phyloP scores from a whole-genome alignment of 2,113 vertebrate genomes.

The Choloepus hoffmanni region DNA sequence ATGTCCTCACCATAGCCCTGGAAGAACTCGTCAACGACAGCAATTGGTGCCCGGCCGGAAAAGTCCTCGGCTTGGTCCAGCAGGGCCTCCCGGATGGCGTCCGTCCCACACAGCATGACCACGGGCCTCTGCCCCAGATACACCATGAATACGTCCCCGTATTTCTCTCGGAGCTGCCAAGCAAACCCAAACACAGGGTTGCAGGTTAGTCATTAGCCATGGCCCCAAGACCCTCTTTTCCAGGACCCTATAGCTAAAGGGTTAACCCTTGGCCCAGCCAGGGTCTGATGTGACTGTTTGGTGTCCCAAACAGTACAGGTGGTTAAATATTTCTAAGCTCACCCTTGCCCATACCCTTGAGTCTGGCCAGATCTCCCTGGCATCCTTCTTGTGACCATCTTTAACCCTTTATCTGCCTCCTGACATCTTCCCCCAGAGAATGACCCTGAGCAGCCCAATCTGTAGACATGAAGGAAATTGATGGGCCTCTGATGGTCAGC shows the following conservation, averaged over 20 bases:
- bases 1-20: slow-evolving; percentile 72
- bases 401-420: not conserved
- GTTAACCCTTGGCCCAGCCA: not conserved
- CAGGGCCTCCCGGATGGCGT: slow-evolving; percentile 79
- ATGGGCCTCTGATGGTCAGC: too few species aligned
- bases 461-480: not conserved
- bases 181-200: not conserved
- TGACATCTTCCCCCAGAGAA: not conserved
- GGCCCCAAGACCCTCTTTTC: not conserved
- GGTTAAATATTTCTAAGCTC: not conserved
- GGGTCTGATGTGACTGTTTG: not conserved
- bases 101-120: slow-evolving; percentile 77
- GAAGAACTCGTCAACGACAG: fast-evolving
- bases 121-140: slow-evolving; percentile 70
- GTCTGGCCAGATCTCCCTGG: not conserved
- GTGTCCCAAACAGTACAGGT: not conserved
- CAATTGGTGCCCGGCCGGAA: slow-evolving; percentile 61
- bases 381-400: not conserved
- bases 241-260: not conserved
- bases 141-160: slow-evolving; percentile 79
- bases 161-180: slow-evolving; percentile 74
- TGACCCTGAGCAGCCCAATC: not conserved
- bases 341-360: not conserved
- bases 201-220: not conserved
- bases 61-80: slow-evolving; percentile 78